A percentile compares a stretch with the other conserved stretches of the same genome.
Evolutionary conservation across 1,140 invertebrate species (phyloP).

Genomic region (Solenopsis invicta): DNA sequence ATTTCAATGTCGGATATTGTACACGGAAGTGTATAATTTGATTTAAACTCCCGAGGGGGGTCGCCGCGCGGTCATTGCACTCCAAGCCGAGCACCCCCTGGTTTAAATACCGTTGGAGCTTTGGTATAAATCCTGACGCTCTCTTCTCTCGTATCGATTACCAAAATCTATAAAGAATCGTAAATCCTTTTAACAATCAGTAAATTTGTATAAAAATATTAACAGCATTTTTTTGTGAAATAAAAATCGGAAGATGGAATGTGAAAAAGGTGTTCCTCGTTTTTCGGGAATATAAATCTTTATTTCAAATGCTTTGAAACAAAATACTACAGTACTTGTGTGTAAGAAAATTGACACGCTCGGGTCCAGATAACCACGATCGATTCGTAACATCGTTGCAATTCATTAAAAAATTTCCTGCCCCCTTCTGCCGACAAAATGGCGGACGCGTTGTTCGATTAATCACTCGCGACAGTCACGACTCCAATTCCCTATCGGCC

Average conservation of each 20-base stretch:
- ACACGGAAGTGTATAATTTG: conserved; percentile 40
- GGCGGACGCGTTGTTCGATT: background rate
- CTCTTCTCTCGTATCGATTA: background rate
- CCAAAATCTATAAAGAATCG: background rate
- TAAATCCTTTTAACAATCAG: too few relatives aligned
- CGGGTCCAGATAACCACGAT: background rate
- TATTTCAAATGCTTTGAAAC: background rate
- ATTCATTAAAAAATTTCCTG: conserved; percentile 14
- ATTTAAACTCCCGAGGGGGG: conserved; percentile 32
- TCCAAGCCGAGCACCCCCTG: conserved; percentile 29
- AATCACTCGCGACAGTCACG: background rate
- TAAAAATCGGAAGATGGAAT: background rate
- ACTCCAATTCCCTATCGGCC: background rate
- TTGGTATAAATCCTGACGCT: conserved; percentile 24
- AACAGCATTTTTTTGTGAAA: background rate
- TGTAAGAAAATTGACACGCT: background rate
- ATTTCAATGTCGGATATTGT: conserved; percentile 3
- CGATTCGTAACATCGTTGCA: conserved; percentile 15
- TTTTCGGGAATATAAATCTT: background rate
- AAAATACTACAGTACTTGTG: background rate
- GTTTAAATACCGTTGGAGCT: conserved; percentile 60
- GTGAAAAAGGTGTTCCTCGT: background rate
- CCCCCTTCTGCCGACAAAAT: conserved; percentile 18
- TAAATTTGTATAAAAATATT: background rate
- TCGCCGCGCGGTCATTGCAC: conserved; percentile 52